phyloP scores from a whole-genome alignment of 23 tunicate species.

The Halocynthia roretzi region DNA sequence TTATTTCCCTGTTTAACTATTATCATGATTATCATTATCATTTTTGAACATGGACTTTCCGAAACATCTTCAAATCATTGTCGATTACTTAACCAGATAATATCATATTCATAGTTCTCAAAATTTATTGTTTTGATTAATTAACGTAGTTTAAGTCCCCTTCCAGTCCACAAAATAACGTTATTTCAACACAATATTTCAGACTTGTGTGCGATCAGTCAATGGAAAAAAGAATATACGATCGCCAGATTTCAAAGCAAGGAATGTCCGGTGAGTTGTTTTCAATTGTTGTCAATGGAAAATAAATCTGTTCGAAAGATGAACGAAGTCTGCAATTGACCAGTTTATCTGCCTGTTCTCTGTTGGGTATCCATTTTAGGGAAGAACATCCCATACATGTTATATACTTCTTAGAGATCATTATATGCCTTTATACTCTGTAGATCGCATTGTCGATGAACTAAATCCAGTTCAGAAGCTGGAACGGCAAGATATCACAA shows the following conservation, averaged over 20 bases:
- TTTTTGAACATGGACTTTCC: too few relatives aligned
- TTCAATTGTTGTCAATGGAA: not conserved
- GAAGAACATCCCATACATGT: not conserved
- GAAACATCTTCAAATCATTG: too few relatives aligned
- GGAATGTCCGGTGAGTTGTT: constrained; percentile 88
- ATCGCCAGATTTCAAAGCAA: constrained; percentile 91
- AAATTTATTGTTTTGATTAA: too few relatives aligned
- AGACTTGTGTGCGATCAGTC: constrained; percentile 84
- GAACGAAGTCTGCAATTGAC: not conserved
- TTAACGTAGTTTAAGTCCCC: too few relatives aligned
- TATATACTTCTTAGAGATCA: too few relatives aligned
- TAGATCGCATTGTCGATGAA: constrained; percentile 93
- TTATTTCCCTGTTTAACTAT: too few relatives aligned
- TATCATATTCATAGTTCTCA: too few relatives aligned
- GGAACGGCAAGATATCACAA: constrained; percentile 72
- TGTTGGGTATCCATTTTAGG: not conserved
- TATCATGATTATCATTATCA: too few relatives aligned
- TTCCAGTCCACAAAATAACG: too few relatives aligned
- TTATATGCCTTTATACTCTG: not conserved
- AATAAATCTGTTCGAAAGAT: not conserved
- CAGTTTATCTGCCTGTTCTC: not conserved
- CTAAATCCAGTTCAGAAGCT: constrained; percentile 77
- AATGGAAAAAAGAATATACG: constrained; percentile 95
- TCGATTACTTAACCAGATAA: too few relatives aligned
- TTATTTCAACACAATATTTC: not conserved